Conservation (phyloP, 2,113 vertebrate genomes). For the Hemichromis elongatus region DNA sequence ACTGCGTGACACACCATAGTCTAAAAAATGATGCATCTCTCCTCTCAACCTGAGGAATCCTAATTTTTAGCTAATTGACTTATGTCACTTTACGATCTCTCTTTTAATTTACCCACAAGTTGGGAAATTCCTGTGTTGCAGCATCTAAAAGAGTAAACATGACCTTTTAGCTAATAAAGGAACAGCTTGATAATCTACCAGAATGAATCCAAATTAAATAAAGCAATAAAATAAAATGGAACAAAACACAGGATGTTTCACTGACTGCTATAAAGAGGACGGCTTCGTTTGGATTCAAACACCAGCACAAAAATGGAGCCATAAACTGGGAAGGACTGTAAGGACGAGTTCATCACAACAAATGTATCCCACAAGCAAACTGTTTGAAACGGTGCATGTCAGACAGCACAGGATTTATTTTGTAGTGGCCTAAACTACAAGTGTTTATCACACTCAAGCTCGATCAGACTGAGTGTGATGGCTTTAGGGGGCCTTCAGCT, state of each 20-base stretch:
- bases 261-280: not conserved
- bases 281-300: not conserved
- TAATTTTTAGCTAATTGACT: not conserved
- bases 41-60: not conserved
- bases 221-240: not conserved
- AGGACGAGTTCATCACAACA: not conserved
- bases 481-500: not conserved
- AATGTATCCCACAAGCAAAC: accelerated
- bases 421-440: no score
- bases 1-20: no score
- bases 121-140: not conserved
- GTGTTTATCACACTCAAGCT: no score
- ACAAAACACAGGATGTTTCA: accelerated
- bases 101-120: not conserved
- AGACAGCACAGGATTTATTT: no score
- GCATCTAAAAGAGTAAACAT: not conserved
- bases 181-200: not conserved
- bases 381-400: no score
- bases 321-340: not conserved
- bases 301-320: not conserved
- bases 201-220: not conserved
- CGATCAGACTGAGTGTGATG: not conserved
- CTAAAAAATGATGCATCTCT: not conserved
- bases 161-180: not conserved
- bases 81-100: not conserved